Base-by-base conservation (phyloP, 2,888 invertebrate genomes). In the Brachycybe producta region DNA sequence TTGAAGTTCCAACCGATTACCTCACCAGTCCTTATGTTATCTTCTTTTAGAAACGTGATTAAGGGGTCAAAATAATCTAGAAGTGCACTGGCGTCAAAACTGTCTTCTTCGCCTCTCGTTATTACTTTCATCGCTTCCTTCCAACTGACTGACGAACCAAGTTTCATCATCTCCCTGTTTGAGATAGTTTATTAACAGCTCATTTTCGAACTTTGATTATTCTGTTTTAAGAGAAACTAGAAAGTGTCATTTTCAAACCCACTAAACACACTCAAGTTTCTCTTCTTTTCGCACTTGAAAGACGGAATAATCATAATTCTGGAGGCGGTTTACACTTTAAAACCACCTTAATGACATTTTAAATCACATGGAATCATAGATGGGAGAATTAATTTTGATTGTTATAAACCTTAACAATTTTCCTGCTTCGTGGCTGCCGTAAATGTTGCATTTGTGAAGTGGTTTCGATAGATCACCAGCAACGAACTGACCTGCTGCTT, bases 341-440 rank as follows among this genome's bases (percentile, higher is more conserved):
- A n/a, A n/a, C n/a, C n/a, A n/a, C n/a, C n/a, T n/a, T n/a, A n/a
- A n/a, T n/a, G n/a, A n/a, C n/a, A n/a, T n/a, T n/a, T n/a, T n/a
- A n/a, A n/a, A n/a, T n/a, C n/a, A n/a, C n/a, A n/a, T n/a, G n/a
- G n/a, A n/a, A n/a, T n/a, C n/a, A n/a, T n/a, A n/a, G 5, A 36
- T 5, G 19, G 7, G 5, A n/a, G 15, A 36, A 5, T 41, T 17
- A 41, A 26, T 13, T n/a, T 26, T 41, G 30, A 44, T 11, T n/a
- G n/a, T n/a, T n/a, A 11, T 21, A 1, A 46, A 51, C 51, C 46
- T 30, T 19, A 51, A 13, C 28, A 30, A 23, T 2, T 36, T 13
- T 17, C 51, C 51, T 21, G 51, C 51, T 46, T 51, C 39, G 21
- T 51, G 26, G 21, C 51, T 51, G 23, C 39, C 32, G 46, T 46